Evolutionary conservation across 2,888 invertebrate genomes (phyloP), one percentile per base, ranked within the genome.

Genomic region (Microctonus brassicae): DNA sequence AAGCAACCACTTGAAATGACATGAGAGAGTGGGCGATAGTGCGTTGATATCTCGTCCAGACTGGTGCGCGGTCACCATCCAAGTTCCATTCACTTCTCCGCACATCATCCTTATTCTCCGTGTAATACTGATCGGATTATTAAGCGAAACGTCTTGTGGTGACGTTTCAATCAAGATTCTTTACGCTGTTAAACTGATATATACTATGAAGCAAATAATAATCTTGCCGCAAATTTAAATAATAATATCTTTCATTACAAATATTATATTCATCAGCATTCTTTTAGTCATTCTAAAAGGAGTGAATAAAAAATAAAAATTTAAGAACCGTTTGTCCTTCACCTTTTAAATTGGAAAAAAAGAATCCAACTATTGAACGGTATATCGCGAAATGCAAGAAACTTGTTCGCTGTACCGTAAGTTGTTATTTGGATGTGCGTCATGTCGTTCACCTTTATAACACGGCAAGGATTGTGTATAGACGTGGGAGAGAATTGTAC

Each of bases 1-100:
- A 82, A 70, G 72, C 77, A 74, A 76, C 80, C 83, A 84, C 82
- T 84, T 82, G 82, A 71, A 73, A 67, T 75, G 47, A 60, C 20
- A 7, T 17, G 64, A 11, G 33, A 29, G 47, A 24, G 47, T 20
- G 22, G 33, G 60, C 24, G 20, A 34, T 39, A 20, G 34, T n/a
- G 17, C 20, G 39, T 67, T 17, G 26, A 58, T 58, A 67, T 67
- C 61, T 61, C 22, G 11, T 22, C 22, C 22, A 20, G 22, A 61
- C 61, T 36, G 7, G 17, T 11, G 47, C n/a, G 47, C n/a, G 47
- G 47, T 47, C 17, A 17, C 47, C 47, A 17, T 47, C 47, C 47
- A 7, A 22, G n/a, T 20, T 53, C 17, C 47, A 47, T 47, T 47
- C 47, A 17, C 63, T 13, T 63, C 13, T 63, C 62, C 10, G 1